A percentile compares a stretch with the other conserved stretches of the same genome.
These are phyloP conservation scores for Gortyna flavago DNA, from an alignment of 2,888 invertebrate species.

Conservation along the genomic window DNA sequence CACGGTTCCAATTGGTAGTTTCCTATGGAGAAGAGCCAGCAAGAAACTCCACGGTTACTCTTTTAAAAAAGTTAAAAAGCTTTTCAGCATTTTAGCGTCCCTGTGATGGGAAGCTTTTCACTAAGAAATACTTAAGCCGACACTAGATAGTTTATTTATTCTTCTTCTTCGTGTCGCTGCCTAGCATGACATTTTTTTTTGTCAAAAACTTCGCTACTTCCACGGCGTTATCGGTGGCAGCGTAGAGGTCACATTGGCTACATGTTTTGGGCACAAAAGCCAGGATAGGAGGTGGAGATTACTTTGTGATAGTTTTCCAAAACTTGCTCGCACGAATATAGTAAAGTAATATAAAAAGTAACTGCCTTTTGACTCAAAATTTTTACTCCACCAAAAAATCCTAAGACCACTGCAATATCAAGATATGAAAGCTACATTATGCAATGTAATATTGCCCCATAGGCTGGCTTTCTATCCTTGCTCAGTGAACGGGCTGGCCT, in stretches of 20 bases:
- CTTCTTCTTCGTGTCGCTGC: background rate
- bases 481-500: conserved; percentile 66
- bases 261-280: background rate
- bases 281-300: background rate
- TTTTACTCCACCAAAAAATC: background rate
- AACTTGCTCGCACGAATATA: background rate
- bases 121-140: background rate
- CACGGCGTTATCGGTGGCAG: background rate
- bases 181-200: too few species aligned
- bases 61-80: too few species aligned
- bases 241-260: background rate
- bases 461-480: conserved; percentile 58
- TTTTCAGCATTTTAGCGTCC: too few species aligned
- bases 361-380: background rate
- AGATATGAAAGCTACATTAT: conserved; percentile 57
- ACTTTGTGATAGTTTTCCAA: background rate
- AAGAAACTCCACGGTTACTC: too few species aligned
- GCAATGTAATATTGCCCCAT: conserved; percentile 57
- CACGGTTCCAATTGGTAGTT: too few species aligned
- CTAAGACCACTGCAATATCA: conserved; percentile 13
- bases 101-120: background rate
- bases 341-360: background rate
- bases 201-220: background rate
- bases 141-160: background rate
- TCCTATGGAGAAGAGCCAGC: too few species aligned